phyloP scores from a whole-genome alignment of 2,888 invertebrate genomes.

The Calliopum simillimum region DNA sequence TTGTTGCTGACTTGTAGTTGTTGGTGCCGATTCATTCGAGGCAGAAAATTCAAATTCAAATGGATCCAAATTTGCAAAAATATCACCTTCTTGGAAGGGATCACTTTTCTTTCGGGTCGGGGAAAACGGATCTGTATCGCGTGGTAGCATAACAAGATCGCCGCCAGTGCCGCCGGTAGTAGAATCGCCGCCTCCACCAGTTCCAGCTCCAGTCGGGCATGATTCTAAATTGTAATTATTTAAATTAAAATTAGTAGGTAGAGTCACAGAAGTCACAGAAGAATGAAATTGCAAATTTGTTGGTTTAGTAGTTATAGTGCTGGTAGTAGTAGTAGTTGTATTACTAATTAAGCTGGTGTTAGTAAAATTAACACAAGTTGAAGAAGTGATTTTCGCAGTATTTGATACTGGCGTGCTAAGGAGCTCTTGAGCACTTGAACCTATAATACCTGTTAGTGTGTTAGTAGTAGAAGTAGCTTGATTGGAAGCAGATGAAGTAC shows the following conservation, averaged over 20 bases:
- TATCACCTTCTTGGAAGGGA: constrained; percentile 74
- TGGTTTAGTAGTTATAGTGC: constrained; percentile 38
- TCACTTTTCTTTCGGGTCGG: constrained; percentile 70
- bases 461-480: constrained; percentile 31
- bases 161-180: constrained; percentile 38
- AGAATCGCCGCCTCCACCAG: constrained; percentile 33
- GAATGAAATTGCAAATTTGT: constrained; percentile 46
- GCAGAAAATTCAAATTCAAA: constrained; percentile 64
- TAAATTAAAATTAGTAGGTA: constrained; percentile 54
- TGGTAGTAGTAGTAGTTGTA: constrained; percentile 35
- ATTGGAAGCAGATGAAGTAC: not conserved
- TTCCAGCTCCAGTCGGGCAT: constrained; percentile 45
- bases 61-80: constrained; percentile 66
- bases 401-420: not conserved
- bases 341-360: constrained; percentile 33
- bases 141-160: constrained; percentile 67
- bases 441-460: constrained; percentile 39
- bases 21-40: constrained; percentile 36
- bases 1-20: constrained; percentile 17
- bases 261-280: constrained; percentile 29
- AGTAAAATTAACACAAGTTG: constrained; percentile 34
- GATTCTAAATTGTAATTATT: constrained; percentile 60
- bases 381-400: constrained; percentile 9
- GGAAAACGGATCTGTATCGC: constrained; percentile 67
- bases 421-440: constrained; percentile 31